Percentiles rank a stretch among this genome's conserved stretches.
Evolutionary conservation across 2,888 invertebrate genomes (phyloP).

Genomic region (Hirtodrosophila cameraria): DNA sequence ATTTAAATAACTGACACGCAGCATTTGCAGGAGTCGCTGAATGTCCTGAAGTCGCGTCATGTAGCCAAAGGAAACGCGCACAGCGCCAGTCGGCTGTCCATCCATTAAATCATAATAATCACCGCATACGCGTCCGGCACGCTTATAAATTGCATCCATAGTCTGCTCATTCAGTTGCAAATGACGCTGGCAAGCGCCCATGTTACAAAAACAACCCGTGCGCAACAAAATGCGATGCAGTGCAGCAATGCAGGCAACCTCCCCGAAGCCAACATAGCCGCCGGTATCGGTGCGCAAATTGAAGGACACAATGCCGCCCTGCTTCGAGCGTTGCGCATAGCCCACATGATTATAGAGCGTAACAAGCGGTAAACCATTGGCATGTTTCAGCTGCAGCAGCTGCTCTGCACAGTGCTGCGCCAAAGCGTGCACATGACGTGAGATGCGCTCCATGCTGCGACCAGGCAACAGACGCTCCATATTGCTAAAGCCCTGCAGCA

Average conservation of each 20-base stretch:
- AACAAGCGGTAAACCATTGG: constrained; percentile 89
- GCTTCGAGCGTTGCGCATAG: constrained; percentile 87
- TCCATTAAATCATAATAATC: constrained; percentile 93
- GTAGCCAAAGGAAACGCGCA: constrained; percentile 96
- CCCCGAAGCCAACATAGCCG: constrained; percentile 93
- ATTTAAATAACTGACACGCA: constrained; percentile 89
- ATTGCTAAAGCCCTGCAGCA: constrained; percentile 93
- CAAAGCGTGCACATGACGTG: constrained; percentile 90
- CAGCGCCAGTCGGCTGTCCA: constrained; percentile 95
- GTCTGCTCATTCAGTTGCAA: constrained; percentile 88
- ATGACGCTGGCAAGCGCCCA: constrained; percentile 95
- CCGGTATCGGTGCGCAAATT: constrained; percentile 92
- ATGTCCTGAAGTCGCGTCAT: constrained; percentile 91
- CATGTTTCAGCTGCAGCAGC: constrained; percentile 88
- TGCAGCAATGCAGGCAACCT: constrained; percentile 95
- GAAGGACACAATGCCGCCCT: constrained; percentile 95
- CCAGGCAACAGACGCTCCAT: constrained; percentile 87
- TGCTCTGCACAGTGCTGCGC: constrained; percentile 89
- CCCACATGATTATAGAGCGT: constrained; percentile 90
- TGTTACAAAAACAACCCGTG: constrained; percentile 98
- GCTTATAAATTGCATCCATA: constrained; percentile 90
- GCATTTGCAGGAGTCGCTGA: constrained; percentile 89
- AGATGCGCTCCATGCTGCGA: constrained; percentile 86
- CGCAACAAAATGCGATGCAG: constrained; percentile 93
- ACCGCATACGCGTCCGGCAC: constrained; percentile 94